Percentiles rank a stretch among this genome's conserved stretches.
Conservation (phyloP, 2,888 invertebrate genomes). For the Drymonia ruficornis region DNA sequence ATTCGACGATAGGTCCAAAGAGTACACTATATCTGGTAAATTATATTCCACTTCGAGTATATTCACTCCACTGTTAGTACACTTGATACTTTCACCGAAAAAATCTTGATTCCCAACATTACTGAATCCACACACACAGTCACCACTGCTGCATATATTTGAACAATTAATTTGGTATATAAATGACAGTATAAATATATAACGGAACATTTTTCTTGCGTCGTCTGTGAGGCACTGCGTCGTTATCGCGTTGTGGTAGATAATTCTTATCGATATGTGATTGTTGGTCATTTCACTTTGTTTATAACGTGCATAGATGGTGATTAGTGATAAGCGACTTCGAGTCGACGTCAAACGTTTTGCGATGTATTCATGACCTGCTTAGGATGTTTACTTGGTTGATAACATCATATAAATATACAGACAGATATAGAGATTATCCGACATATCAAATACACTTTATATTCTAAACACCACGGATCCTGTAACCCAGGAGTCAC, state of each 20-base stretch:
- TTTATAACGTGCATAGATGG: constrained; percentile 30
- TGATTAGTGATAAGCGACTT: constrained; percentile 20
- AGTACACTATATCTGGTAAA: constrained; percentile 54
- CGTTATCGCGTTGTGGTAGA: constrained; percentile 52
- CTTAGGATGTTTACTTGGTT: neutral
- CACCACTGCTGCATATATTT: constrained; percentile 56
- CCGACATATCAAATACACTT: neutral
- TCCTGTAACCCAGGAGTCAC: no score
- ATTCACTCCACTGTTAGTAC: constrained; percentile 49
- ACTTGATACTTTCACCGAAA: constrained; percentile 59
- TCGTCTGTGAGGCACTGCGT: constrained; percentile 30
- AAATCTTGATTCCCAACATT: constrained; percentile 49
- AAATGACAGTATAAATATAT: constrained; percentile 37
- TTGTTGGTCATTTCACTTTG: constrained; percentile 67
- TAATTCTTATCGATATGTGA: constrained; percentile 51
- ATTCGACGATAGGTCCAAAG: constrained; percentile 66
- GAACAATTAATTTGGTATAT: constrained; percentile 45
- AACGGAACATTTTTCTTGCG: constrained; percentile 43
- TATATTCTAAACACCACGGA: no score
- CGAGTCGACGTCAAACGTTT: neutral
- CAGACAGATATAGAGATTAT: neutral
- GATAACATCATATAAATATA: neutral
- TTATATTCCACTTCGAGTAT: constrained; percentile 45
- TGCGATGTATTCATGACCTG: neutral
- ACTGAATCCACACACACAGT: constrained; percentile 53